Evolutionary conservation across 2,797 vertebrate species (phyloP).

Genomic region (Mormyrops boulengeri): DNA sequence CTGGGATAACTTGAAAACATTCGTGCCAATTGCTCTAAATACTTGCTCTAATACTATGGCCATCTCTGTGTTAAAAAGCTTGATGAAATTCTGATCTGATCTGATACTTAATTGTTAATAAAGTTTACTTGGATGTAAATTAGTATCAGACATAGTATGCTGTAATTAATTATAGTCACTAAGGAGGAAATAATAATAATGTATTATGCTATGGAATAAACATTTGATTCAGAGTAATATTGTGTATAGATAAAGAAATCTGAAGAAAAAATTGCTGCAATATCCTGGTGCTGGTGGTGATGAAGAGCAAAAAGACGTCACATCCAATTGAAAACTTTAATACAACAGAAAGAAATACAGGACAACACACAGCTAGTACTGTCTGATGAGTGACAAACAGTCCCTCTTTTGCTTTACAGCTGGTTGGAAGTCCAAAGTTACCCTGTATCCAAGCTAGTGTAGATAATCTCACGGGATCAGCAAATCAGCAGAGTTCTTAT

Average conservation of each 20-base stretch:
- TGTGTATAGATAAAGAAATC: too few relatives aligned
- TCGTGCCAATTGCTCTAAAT: neutral
- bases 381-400: neutral
- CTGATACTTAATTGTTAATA: neutral
- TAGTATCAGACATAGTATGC: neutral
- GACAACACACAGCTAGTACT: neutral
- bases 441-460: neutral
- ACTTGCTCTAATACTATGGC: neutral
- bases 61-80: neutral
- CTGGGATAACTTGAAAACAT: neutral
- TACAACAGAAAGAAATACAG: neutral
- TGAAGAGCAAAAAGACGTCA: too few relatives aligned
- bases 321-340: too few relatives aligned
- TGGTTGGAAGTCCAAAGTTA: neutral
- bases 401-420: neutral
- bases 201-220: too few relatives aligned
- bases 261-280: too few relatives aligned
- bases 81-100: neutral
- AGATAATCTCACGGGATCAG: neutral
- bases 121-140: neutral
- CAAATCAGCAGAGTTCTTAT: neutral
- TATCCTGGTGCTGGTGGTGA: too few relatives aligned
- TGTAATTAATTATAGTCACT: neutral
- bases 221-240: too few relatives aligned
- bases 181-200: too few relatives aligned